phyloP scores from a whole-genome alignment of 2,888 invertebrate species.

The Macrosiphum euphorbiae region DNA sequence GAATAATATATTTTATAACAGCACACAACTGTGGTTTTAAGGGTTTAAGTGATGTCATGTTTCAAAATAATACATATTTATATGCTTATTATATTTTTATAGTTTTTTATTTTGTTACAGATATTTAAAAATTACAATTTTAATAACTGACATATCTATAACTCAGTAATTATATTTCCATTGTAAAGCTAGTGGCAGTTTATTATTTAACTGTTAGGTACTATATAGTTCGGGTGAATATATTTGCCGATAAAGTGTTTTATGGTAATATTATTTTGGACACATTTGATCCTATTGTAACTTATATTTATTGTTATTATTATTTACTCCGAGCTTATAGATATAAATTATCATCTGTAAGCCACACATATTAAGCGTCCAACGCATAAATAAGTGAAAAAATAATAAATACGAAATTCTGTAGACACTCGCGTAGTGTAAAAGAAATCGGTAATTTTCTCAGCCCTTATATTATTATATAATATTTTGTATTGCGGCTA shows the following conservation, averaged over 20 bases:
- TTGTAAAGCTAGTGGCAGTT: background rate
- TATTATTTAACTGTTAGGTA: background rate
- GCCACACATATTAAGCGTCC: background rate
- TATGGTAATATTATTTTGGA: background rate
- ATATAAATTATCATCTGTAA: no score
- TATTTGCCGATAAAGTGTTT: background rate
- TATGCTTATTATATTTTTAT: background rate
- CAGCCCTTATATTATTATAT: background rate
- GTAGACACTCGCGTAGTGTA: no score
- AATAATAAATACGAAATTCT: background rate
- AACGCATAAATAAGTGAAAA: background rate
- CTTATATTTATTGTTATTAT: background rate
- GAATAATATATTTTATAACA: background rate
- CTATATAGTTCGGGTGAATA: background rate
- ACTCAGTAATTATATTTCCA: background rate
- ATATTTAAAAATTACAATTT: background rate
- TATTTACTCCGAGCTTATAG: background rate
- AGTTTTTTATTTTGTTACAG: background rate
- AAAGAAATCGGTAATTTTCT: background rate
- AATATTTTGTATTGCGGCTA: background rate
- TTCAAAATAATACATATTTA: background rate
- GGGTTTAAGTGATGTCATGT: background rate
- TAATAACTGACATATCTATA: background rate
- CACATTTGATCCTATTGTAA: background rate
- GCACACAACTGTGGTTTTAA: background rate